phyloP scores from a whole-genome alignment of 2,888 invertebrate species.

The Troglohyphantes excavatus region DNA sequence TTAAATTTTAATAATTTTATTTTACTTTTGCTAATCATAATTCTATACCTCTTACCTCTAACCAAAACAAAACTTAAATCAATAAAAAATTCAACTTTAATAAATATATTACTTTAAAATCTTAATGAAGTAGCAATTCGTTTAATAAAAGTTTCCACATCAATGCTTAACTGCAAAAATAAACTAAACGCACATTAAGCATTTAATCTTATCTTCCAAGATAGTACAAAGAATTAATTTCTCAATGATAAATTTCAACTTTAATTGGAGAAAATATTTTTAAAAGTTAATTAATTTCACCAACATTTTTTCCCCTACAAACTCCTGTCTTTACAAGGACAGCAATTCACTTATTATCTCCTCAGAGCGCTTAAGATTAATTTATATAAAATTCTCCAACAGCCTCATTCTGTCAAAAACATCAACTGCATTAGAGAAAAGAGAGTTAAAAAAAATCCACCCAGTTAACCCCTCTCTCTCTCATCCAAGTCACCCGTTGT shows the following conservation, averaged over 20 bases:
- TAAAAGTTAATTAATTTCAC: not conserved
- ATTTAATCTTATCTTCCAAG: not conserved
- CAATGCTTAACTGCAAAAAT: not conserved
- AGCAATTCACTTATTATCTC: constrained; percentile 8
- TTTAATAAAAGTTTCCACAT: not conserved
- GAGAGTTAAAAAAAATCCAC: constrained; percentile 3
- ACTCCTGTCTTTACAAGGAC: not conserved
- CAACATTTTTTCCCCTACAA: not conserved
- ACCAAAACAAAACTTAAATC: too few species aligned
- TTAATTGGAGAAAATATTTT: not conserved
- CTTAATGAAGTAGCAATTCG: not conserved
- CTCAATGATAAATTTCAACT: not conserved
- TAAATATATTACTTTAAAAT: not conserved
- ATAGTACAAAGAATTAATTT: not conserved
- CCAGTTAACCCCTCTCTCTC: constrained; percentile 13
- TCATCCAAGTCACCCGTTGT: not conserved
- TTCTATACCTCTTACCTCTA: too few species aligned
- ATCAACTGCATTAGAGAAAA: constrained; percentile 7
- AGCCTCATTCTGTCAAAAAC: constrained; percentile 27
- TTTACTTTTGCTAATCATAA: too few species aligned
- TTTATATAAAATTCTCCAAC: constrained; percentile 17
- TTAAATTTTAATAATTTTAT: too few species aligned
- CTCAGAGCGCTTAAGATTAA: constrained; percentile 17
- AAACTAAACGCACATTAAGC: not conserved
- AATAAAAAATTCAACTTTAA: too few species aligned